phyloP scores from a whole-genome alignment of 2,888 invertebrate genomes.

The Philopedon plagiatum region DNA sequence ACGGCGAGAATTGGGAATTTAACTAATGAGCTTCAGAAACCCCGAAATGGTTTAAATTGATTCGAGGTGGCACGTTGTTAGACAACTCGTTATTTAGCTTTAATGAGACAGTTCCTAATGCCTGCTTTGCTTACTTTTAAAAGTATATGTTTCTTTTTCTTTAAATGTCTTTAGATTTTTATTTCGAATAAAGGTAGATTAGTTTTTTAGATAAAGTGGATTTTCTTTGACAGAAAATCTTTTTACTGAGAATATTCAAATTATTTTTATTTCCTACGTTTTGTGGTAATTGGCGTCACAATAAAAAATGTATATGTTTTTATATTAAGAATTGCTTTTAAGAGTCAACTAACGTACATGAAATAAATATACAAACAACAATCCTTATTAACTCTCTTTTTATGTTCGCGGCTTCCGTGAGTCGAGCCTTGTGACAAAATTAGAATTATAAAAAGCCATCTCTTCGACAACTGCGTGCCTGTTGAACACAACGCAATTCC shows the following conservation, averaged over 20 bases:
- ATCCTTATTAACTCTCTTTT: too few relatives aligned
- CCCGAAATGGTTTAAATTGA: conserved; percentile 43
- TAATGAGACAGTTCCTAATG: conserved; percentile 39
- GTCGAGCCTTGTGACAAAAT: too few relatives aligned
- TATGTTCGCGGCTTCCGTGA: too few relatives aligned
- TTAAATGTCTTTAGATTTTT: conserved; percentile 1
- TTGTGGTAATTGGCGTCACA: too few relatives aligned
- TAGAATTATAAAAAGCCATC: too few relatives aligned
- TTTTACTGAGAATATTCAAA: neutral
- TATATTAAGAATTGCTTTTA: too few relatives aligned
- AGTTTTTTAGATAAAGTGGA: neutral
- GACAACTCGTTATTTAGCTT: conserved; percentile 44
- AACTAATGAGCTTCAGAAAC: conserved; percentile 47
- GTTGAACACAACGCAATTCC: conserved; percentile 15
- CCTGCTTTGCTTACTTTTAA: conserved; percentile 19
- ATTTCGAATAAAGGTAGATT: neutral
- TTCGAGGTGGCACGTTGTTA: conserved; percentile 47
- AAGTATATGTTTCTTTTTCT: neutral
- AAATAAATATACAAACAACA: too few relatives aligned
- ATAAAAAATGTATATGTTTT: too few relatives aligned
- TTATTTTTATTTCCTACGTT: too few relatives aligned
- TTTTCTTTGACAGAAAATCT: neutral
- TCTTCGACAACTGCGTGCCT: conserved; percentile 22
- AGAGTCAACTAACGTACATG: too few relatives aligned
- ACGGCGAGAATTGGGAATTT: conserved; percentile 39